A percentile compares a stretch with the other conserved stretches of the same genome.
phyloP scores from a whole-genome alignment of 64 coral and sea anemone species.

The Pocillopora damicornis region DNA sequence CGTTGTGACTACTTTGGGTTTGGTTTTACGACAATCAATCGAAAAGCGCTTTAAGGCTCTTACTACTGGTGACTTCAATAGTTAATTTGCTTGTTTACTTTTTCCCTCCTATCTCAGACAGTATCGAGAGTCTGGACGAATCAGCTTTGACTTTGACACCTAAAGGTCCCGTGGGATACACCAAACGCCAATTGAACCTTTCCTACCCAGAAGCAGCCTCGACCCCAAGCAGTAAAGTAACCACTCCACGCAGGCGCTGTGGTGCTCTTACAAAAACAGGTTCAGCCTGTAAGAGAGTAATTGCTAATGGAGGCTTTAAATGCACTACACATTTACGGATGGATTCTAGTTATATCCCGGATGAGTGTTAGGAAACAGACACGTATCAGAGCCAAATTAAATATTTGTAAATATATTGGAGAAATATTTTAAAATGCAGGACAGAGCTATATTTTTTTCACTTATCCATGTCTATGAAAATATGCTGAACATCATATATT shows the following conservation, averaged over 20 bases:
- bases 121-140: background rate
- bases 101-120: background rate
- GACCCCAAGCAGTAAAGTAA: constrained; percentile 41
- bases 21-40: too few relatives aligned
- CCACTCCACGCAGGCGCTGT: constrained; percentile 55
- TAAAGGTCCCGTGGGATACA: background rate
- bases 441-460: background rate
- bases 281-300: constrained; percentile 68
- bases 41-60: too few relatives aligned
- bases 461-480: too few relatives aligned
- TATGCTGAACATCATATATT: too few relatives aligned
- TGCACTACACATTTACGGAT: constrained; percentile 55
- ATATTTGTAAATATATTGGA: background rate
- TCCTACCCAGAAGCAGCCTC: constrained; percentile 44
- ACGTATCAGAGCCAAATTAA: background rate
- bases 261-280: constrained; percentile 74
- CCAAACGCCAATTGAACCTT: constrained; percentile 44
- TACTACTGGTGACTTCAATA: background rate
- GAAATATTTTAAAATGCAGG: background rate
- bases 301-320: constrained; percentile 57
- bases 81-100: background rate
- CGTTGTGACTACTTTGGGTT: too few relatives aligned
- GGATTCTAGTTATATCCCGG: constrained; percentile 2
- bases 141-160: background rate
- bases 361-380: background rate